Evolutionary conservation across 2,888 invertebrate genomes (phyloP).

Genomic region (Torymus tubicola): DNA sequence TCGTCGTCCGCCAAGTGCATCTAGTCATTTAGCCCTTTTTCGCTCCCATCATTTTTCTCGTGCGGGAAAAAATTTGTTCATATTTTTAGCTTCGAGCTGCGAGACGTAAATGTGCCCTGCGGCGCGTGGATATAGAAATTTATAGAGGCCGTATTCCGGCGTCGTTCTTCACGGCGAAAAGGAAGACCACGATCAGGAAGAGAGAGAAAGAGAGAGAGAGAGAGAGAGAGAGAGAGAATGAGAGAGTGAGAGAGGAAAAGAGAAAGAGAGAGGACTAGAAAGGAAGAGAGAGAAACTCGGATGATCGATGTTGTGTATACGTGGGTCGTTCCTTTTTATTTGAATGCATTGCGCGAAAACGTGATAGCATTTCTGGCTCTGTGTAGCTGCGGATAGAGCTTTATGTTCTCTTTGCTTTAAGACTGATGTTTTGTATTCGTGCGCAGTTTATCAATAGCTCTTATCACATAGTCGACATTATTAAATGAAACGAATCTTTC

Average conservation of each 20-base stretch:
- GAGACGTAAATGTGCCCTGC: neutral
- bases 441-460: too few species aligned
- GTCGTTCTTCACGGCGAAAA: conserved; percentile 14
- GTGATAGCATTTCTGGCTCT: too few species aligned
- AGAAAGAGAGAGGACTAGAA: too few species aligned
- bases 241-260: too few species aligned
- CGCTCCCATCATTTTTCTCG: conserved; percentile 13
- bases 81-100: conserved; percentile 13
- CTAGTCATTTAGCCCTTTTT: conserved; percentile 36
- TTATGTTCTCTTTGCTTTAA: neutral
- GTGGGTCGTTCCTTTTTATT: conserved; percentile 23
- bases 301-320: conserved; percentile 31
- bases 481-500: too few species aligned
- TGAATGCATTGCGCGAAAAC: neutral
- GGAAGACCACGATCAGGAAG: neutral
- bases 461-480: too few species aligned
- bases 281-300: too few species aligned
- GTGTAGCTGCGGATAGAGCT: neutral
- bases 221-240: too few species aligned
- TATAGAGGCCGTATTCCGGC: conserved; percentile 36
- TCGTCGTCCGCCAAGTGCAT: conserved; percentile 31
- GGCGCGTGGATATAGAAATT: conserved; percentile 31
- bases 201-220: too few species aligned
- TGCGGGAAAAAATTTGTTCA: conserved; percentile 4
- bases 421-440: too few species aligned